These are phyloP conservation scores for Apamea epomidion DNA, from an alignment of 2,888 invertebrate species.

Conservation along the genomic window DNA sequence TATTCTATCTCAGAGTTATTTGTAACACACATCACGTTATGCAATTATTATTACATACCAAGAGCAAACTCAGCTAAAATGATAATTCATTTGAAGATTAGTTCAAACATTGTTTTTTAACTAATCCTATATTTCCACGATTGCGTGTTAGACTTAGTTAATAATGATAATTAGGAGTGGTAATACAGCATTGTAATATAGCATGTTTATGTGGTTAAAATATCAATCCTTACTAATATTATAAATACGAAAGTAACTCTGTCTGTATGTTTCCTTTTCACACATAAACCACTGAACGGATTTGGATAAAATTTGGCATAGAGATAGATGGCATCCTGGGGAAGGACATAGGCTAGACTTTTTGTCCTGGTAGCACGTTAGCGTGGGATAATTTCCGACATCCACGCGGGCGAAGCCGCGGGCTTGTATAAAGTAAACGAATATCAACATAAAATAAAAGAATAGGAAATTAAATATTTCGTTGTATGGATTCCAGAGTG, in stretches of 20 bases:
- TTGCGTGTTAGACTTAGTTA: background rate
- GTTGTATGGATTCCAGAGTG: background rate
- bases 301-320: too few relatives aligned
- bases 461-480: background rate
- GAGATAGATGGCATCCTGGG: too few relatives aligned
- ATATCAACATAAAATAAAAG: background rate
- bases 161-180: background rate
- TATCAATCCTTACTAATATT: too few relatives aligned
- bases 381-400: too few relatives aligned
- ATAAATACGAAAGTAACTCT: too few relatives aligned
- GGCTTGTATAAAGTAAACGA: background rate
- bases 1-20: constrained; percentile 16
- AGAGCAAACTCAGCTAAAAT: background rate
- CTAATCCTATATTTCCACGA: background rate
- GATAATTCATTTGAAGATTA: background rate
- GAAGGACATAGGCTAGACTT: too few relatives aligned
- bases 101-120: background rate
- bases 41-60: constrained; percentile 10
- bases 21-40: constrained; percentile 13
- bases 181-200: background rate
- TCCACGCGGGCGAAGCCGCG: too few relatives aligned
- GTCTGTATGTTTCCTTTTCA: too few relatives aligned
- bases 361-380: too few relatives aligned
- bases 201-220: constrained; percentile 6
- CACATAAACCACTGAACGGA: too few relatives aligned